Evolutionary conservation across 2,113 vertebrate species (phyloP), one percentile per base, ranked within the genome.

Genomic region (Arizona elegans): DNA sequence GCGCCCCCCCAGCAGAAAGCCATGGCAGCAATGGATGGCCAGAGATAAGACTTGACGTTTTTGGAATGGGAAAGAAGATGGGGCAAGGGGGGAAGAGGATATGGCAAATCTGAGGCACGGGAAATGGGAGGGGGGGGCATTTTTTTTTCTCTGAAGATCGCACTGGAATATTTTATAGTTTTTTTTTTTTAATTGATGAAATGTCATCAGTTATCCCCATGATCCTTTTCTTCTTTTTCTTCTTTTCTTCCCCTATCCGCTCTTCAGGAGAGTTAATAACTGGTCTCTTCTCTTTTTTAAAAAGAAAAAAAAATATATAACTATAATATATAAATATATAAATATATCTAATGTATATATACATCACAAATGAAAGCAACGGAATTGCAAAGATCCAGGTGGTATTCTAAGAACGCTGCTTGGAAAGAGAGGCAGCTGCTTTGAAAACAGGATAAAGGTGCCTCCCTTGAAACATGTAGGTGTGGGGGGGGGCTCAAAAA

Each of bases 31-130:
- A 95, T 98, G 94, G 98, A 98, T 0, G 97, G 98, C 90, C 98
- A 98, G 97, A 99, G 98, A 99, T 99, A 98, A 99, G 98, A 97
- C 96, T 97, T 87, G 55, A n/a, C n/a, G 2, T 65, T 93, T 43
- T 3, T 15, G 87, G 91, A 1, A 50, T 94, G 8, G 17, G 94
- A 15, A 11, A 93, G 91, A 95, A 94, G 91, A 91, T 89, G 92
- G 91, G 94, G 88, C 70, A 1, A 91, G 91, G 19, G 90, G 92
- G 90, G 94, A 86, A 24, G 85, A 50, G 85, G 93, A 58, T 17
- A 47, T 23, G 26, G 70, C 24, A 62, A 19, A 93, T 91, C 92
- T 81, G 6, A n/a, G 95, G 94, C 90, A 90, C 21, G 91, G 90
- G 87, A 56, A 93, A 87, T 90, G 3, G 91, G 96, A 2, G 89